Conservation (phyloP, 92 coral and sea anemone genomes). For the Phymanthus crucifer region DNA sequence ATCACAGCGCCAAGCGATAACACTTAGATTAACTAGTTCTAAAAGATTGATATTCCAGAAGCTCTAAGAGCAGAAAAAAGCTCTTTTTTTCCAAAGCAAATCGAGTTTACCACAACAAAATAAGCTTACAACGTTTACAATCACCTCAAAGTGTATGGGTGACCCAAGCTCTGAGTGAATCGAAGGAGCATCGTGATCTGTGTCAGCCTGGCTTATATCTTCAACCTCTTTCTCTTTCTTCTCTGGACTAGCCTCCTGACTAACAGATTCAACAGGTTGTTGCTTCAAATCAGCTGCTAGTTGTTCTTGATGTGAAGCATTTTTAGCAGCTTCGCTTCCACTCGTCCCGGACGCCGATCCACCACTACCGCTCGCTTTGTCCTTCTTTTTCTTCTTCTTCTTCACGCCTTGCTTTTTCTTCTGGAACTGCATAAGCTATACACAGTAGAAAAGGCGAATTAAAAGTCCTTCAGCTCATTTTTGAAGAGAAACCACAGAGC, state of each 20-base stretch:
- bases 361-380: slow-evolving; percentile 45
- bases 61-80: neutral
- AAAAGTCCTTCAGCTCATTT: neutral
- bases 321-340: slow-evolving; percentile 28
- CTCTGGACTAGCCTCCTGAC: slow-evolving; percentile 15
- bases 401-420: slow-evolving; percentile 79
- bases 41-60: slow-evolving; percentile 8
- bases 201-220: slow-evolving; percentile 86
- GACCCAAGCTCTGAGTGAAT: slow-evolving; percentile 89
- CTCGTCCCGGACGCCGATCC: slow-evolving; percentile 50
- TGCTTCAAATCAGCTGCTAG: slow-evolving; percentile 40
- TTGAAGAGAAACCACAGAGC: slow-evolving; percentile 30
- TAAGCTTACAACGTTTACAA: neutral
- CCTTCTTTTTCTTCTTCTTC: slow-evolving; percentile 72
- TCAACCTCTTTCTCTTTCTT: slow-evolving; percentile 59
- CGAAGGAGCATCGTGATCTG: slow-evolving; percentile 91
- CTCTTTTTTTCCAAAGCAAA: neutral
- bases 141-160: slow-evolving; percentile 86
- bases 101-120: neutral
- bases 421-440: slow-evolving; percentile 45
- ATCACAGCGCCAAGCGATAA: neutral
- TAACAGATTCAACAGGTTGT: slow-evolving; percentile 40
- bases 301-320: slow-evolving; percentile 38
- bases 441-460: neutral
- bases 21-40: neutral